Conservation (phyloP, 2,888 invertebrate species). For the Hymenopus coronatus region DNA sequence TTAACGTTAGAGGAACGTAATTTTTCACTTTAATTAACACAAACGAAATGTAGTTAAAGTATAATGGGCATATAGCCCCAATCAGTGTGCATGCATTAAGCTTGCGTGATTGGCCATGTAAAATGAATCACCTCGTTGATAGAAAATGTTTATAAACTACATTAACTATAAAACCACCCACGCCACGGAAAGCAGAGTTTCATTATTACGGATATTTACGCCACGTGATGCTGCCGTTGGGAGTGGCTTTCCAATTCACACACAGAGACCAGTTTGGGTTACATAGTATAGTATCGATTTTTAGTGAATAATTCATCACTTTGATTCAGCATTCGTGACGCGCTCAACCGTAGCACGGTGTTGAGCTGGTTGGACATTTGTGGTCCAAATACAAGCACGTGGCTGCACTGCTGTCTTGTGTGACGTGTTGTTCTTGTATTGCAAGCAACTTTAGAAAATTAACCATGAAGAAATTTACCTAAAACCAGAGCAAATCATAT, state of each 20-base stretch:
- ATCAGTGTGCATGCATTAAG: not conserved
- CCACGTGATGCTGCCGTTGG: not conserved
- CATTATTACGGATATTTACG: not conserved
- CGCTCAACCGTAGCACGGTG: not conserved
- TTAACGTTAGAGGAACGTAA: too few species aligned
- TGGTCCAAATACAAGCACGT: not conserved
- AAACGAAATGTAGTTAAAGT: too few species aligned
- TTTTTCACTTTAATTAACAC: too few species aligned
- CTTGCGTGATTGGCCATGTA: not conserved
- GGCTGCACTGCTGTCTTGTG: too few species aligned
- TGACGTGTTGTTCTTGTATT: too few species aligned
- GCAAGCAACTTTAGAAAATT: too few species aligned
- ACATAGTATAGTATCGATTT: not conserved
- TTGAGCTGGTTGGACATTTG: not conserved
- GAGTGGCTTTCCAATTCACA: not conserved
- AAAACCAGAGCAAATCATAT: too few species aligned
- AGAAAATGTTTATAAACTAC: not conserved
- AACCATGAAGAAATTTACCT: too few species aligned
- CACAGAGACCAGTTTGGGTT: not conserved
- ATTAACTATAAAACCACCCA: not conserved
- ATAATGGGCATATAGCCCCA: too few species aligned
- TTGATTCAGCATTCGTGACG: not conserved
- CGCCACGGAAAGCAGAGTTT: too few species aligned
- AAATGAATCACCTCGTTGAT: not conserved
- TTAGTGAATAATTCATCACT: slow-evolving; percentile 12